Conservation (phyloP, 30 jellyfish, hydroid and myxozoan species). For the Aurelia coerulea region DNA sequence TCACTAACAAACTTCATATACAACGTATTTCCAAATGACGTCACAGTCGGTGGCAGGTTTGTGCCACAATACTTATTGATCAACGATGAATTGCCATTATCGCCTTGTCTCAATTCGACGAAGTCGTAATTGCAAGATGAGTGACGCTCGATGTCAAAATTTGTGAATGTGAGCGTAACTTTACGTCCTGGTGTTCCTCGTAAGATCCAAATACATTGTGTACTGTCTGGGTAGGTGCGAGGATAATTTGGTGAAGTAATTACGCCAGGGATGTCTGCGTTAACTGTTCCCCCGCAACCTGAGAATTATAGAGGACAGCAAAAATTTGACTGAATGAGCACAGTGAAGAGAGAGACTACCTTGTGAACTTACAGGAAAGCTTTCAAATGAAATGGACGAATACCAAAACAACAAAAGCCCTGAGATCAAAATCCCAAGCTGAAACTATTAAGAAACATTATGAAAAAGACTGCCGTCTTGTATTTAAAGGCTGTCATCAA, state of each 20-base stretch:
- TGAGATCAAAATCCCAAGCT: too few species aligned
- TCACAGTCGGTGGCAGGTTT: slow-evolving; percentile 63
- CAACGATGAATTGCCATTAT: slow-evolving; percentile 26
- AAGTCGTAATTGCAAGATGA: slow-evolving; percentile 70
- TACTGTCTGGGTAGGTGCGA: slow-evolving; percentile 51
- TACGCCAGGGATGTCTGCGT: slow-evolving; percentile 62
- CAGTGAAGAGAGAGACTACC: too few species aligned
- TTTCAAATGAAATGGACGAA: too few species aligned
- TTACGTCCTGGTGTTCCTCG: slow-evolving; percentile 80
- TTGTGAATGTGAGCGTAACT: slow-evolving; percentile 68
- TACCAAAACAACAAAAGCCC: too few species aligned
- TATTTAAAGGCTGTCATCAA: too few species aligned
- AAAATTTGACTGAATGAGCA: too few species aligned
- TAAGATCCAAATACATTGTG: slow-evolving; percentile 74
- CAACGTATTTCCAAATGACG: slow-evolving; percentile 74
- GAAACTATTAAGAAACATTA: too few species aligned
- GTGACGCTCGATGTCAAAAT: slow-evolving; percentile 58
- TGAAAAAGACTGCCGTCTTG: too few species aligned
- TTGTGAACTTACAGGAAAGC: too few species aligned
- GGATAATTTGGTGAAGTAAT: slow-evolving; percentile 84
- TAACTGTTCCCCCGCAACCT: slow-evolving; percentile 87
- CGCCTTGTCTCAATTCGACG: slow-evolving; percentile 75
- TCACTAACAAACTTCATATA: slow-evolving; percentile 67
- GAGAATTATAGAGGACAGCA: background rate
- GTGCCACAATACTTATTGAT: slow-evolving; percentile 57